Base-by-base conservation (phyloP, 2,888 invertebrate genomes). In the Perithous albicinctus region DNA sequence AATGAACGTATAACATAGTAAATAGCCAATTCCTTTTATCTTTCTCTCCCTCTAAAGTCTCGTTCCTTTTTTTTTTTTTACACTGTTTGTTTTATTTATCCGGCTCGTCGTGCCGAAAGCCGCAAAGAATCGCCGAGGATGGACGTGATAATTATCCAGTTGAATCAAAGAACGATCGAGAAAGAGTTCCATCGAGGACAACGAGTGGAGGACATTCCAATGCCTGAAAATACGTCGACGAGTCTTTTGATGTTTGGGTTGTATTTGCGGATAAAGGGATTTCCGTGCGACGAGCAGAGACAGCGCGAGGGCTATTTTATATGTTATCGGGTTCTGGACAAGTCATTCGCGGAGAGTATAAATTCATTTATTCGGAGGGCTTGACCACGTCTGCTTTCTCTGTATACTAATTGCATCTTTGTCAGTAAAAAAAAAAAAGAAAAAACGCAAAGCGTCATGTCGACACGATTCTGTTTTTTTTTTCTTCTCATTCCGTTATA, bases 141-240 rank as follows among this genome's bases (percentile, higher is more conserved):
- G 82, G 90, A 90, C 89, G 85, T 87, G 84, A 88, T 89, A 90
- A 91, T 91, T 90, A 90, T 88, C 85, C 85, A 87, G 85, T 85
- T 87, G 54, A 75, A 87, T 87, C 85, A 86, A 89, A 87, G 87
- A 88, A 89, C 87, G 82, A 84, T 84, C 81, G 86, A 80, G 79
- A 80, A 79, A 75, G 56, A 48, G 83, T 84, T 83, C n/a, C 80
- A 89, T 88, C 88, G 88, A 87, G 84, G 78, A 69, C 43, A 59
- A 32, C 67, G 38, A n/a, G n/a, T n/a, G n/a, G n/a, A 61, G 23
- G 51, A 23, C 77, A 26, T 77, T 78, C 67, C 56, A 61, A 26
- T n/a, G n/a, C 38, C 26, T 20, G 38, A 35, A 12, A n/a, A n/a
- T n/a, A 41, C 73, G 77, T 61, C 69, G 75, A 77, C 64, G 51